A percentile compares a stretch with the other conserved stretches of the same genome.
Evolutionary conservation across 2,797 vertebrate genomes (phyloP).

Genomic region (Periparus ater): DNA sequence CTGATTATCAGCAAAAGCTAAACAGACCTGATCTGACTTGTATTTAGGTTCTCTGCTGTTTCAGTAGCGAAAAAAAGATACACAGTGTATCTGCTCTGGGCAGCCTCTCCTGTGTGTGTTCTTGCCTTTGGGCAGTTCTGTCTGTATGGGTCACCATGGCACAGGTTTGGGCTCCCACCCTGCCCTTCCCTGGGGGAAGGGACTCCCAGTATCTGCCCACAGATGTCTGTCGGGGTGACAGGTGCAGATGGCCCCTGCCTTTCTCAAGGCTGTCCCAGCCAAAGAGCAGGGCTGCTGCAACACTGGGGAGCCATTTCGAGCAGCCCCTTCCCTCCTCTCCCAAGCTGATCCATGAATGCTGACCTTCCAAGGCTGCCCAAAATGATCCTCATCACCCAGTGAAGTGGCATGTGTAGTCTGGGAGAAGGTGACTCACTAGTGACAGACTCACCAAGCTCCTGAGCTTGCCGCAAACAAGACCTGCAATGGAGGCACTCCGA

Average conservation of each 20-base stretch:
- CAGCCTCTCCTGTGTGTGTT: not conserved
- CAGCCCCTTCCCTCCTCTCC: not conserved
- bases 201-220: not conserved
- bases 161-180: not conserved
- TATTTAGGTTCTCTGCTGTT: not conserved
- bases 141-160: not conserved
- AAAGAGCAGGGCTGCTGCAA: not conserved
- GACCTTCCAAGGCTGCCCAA: not conserved
- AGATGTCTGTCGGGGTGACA: rapidly evolving
- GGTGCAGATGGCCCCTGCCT: not conserved
- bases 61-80: not conserved
- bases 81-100: not conserved
- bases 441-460: not conserved
- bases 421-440: not conserved
- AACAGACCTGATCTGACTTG: not conserved
- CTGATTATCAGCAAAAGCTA: constrained; percentile 8
- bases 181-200: not conserved
- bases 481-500: not conserved
- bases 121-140: not conserved
- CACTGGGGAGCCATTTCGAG: not conserved
- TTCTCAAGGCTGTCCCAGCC: not conserved
- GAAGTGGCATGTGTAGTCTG: rapidly evolving
- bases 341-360: not conserved
- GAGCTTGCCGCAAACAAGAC: not conserved
- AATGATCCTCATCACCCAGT: not conserved